Evolutionary conservation across 2,888 invertebrate species (phyloP).

Genomic region (Hyposoter dolosus): DNA sequence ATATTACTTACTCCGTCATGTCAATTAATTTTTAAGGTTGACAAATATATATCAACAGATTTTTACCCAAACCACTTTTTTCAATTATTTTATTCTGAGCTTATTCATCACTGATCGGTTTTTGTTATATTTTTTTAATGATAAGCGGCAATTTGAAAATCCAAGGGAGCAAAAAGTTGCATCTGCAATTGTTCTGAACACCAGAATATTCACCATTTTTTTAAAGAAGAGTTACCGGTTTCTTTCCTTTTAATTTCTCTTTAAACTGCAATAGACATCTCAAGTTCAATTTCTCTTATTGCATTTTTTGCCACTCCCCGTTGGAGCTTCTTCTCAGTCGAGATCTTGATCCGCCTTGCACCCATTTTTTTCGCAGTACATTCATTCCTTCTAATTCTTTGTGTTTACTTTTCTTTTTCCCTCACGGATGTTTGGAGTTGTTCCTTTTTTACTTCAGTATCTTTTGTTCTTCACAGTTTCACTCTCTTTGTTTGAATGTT

Average conservation of each 20-base stretch:
- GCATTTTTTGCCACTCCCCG: background rate
- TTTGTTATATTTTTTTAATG: background rate
- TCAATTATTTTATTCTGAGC: background rate
- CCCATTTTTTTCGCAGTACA: background rate
- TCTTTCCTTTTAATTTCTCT: background rate
- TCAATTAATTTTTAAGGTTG: background rate
- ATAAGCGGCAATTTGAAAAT: background rate
- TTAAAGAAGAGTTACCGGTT: background rate
- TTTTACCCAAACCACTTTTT: background rate
- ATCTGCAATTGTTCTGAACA: no score
- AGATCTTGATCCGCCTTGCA: background rate
- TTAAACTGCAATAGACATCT: background rate
- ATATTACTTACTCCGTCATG: slow-evolving; percentile 11
- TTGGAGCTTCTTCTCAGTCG: background rate
- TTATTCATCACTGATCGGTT: background rate
- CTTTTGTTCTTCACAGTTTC: slow-evolving; percentile 8
- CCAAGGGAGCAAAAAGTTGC: no score
- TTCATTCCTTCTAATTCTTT: background rate
- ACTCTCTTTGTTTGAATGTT: background rate
- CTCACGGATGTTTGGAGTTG: background rate
- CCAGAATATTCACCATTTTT: no score
- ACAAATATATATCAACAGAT: background rate
- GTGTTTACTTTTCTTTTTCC: background rate
- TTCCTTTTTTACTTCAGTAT: background rate
- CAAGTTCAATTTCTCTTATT: background rate